Percentiles rank a stretch among this genome's conserved stretches.
These are phyloP conservation scores for Perizoma affinitatum DNA, from an alignment of 2,888 invertebrate species.

Conservation along the genomic window DNA sequence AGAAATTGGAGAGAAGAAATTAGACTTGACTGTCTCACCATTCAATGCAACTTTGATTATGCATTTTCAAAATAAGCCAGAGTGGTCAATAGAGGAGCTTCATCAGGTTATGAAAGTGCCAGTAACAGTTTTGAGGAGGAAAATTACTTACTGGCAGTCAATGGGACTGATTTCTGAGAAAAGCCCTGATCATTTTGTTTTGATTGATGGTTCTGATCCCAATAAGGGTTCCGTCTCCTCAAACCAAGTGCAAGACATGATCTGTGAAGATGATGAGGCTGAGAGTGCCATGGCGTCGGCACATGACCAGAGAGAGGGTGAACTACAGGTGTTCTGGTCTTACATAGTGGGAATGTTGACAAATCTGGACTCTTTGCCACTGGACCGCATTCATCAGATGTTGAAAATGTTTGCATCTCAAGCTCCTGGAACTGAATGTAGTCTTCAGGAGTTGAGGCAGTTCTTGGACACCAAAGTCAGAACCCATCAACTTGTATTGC, in stretches of 20 bases:
- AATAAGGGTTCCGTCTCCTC: conserved; percentile 82
- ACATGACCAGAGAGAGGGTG: conserved; percentile 96
- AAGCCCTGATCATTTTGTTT: conserved; percentile 88
- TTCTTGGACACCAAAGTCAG: conserved; percentile 97
- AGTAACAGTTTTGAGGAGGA: conserved; percentile 91
- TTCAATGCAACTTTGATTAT: conserved; percentile 97
- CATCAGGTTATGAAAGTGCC: conserved; percentile 95
- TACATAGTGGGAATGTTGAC: conserved; percentile 98
- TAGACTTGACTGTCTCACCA: conserved; percentile 94
- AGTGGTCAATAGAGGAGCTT: conserved; percentile 94
- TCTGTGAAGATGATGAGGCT: conserved; percentile 94
- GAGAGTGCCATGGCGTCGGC: conserved; percentile 98
- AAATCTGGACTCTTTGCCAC: conserved; percentile 94
- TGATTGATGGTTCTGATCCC: conserved; percentile 86
- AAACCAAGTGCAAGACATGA: conserved; percentile 85
- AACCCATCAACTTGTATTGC: conserved; percentile 93
- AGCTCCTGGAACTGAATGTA: conserved; percentile 95
- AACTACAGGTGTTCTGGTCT: conserved; percentile 97
- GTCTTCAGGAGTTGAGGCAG: conserved; percentile 92
- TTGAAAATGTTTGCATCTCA: conserved; percentile 98
- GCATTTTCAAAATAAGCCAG: conserved; percentile 94
- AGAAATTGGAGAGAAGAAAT: conserved; percentile 91
- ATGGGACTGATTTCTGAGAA: conserved; percentile 93
- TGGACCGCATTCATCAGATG: conserved; percentile 98
- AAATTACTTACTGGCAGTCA: conserved; percentile 97